Evolutionary conservation across 2,888 invertebrate genomes (phyloP).

Genomic region (Apamea anceps): DNA sequence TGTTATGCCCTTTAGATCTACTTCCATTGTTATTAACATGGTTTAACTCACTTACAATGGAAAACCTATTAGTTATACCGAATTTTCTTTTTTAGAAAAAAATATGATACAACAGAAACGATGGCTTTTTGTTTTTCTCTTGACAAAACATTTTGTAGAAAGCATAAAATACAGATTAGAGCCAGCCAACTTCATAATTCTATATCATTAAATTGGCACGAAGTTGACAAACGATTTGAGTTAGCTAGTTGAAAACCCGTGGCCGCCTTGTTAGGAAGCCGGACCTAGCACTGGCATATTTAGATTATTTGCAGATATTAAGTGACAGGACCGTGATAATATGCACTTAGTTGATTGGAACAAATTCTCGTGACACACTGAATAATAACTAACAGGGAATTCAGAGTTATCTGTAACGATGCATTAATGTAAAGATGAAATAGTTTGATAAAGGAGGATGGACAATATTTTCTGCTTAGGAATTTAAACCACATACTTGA

Average conservation of each 20-base stretch:
- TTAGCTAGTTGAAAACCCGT: conserved; percentile 32
- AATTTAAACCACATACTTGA: not conserved
- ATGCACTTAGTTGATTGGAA: conserved; percentile 16
- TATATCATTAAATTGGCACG: conserved; percentile 2
- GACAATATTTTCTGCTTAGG: not conserved
- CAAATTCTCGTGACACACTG: not conserved
- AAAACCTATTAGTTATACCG: not conserved
- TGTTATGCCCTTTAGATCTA: conserved; percentile 42
- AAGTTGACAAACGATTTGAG: conserved; percentile 27
- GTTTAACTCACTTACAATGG: not conserved
- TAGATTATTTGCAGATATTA: conserved; percentile 41
- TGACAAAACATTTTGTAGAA: not conserved
- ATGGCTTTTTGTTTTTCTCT: not conserved
- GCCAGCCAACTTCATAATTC: not conserved
- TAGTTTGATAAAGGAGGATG: not conserved
- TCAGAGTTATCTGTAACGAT: not conserved
- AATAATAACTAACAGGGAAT: conserved; percentile 1
- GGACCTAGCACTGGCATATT: conserved; percentile 47
- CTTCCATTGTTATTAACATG: conserved; percentile 13
- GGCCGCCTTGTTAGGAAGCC: conserved; percentile 37
- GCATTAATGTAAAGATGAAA: not conserved
- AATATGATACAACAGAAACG: not conserved
- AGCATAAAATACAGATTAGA: not conserved
- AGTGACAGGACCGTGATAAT: conserved; percentile 22
- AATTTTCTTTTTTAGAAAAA: not conserved